phyloP scores from a whole-genome alignment of 1,140 invertebrate species.

The Mya arenaria region DNA sequence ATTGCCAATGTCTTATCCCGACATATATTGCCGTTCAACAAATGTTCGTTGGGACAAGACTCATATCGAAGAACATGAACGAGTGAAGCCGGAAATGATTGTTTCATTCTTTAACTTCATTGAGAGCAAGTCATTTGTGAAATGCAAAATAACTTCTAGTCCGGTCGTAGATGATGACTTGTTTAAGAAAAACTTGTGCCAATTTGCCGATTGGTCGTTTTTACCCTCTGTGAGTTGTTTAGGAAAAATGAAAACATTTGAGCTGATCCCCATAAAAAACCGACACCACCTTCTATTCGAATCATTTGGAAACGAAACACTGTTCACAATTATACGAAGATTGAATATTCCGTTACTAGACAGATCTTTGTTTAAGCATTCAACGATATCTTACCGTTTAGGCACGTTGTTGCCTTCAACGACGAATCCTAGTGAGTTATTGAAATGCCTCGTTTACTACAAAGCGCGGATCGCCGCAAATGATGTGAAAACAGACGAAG shows the following conservation, averaged over 20 bases:
- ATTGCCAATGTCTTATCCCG: neutral
- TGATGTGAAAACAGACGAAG: neutral
- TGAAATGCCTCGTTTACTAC: neutral
- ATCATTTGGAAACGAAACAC: neutral
- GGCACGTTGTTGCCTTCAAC: neutral
- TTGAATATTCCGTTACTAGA: neutral
- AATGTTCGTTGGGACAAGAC: neutral
- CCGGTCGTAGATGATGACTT: neutral
- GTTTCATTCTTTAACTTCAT: neutral
- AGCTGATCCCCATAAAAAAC: neutral
- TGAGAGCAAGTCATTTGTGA: constrained; percentile 25
- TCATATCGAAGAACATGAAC: neutral
- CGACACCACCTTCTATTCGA: neutral
- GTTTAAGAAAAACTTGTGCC: neutral
- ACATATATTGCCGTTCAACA: neutral
- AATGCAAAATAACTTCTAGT: too few relatives aligned
- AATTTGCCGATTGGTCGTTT: neutral
- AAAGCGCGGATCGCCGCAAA: neutral
- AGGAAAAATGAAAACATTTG: neutral
- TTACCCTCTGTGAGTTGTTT: too few relatives aligned
- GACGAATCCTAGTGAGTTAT: neutral
- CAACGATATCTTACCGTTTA: neutral
- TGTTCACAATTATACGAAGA: neutral
- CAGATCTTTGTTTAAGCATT: neutral
- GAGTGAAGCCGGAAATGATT: neutral